Conservation (phyloP, 2,888 invertebrate species). For the Torymus aiolomorphi region DNA sequence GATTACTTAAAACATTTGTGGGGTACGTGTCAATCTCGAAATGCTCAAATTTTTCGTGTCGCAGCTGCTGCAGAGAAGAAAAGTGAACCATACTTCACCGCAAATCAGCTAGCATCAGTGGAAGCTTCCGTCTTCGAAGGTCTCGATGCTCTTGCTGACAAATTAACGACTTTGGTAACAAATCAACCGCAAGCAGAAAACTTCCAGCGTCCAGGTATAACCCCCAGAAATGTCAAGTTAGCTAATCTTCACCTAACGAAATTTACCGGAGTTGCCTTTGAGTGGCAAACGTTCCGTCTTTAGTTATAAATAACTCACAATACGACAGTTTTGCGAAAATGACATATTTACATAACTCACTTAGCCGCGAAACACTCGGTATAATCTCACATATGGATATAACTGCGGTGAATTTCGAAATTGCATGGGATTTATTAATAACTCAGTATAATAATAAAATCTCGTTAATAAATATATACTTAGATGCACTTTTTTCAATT, state of each 20-base stretch:
- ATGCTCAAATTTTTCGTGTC: neutral
- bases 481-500: conserved; percentile 5
- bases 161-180: neutral
- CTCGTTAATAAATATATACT: neutral
- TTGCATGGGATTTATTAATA: too few species aligned
- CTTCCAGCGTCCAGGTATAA: neutral
- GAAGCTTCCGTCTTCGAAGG: too few species aligned
- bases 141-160: neutral
- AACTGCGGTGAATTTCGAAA: neutral
- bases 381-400: neutral
- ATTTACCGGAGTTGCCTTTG: neutral
- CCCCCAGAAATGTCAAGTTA: neutral
- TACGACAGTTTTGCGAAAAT: too few species aligned
- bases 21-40: neutral
- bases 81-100: too few species aligned
- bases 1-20: neutral
- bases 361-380: neutral
- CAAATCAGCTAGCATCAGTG: too few species aligned
- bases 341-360: too few species aligned
- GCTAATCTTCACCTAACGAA: neutral
- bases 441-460: neutral
- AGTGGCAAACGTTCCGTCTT: neutral
- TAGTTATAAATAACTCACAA: neutral
- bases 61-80: neutral
- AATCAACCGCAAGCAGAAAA: neutral